These are phyloP conservation scores for Parnassius orleans DNA, from an alignment of 2,888 invertebrate species.

Conservation along the genomic window DNA sequence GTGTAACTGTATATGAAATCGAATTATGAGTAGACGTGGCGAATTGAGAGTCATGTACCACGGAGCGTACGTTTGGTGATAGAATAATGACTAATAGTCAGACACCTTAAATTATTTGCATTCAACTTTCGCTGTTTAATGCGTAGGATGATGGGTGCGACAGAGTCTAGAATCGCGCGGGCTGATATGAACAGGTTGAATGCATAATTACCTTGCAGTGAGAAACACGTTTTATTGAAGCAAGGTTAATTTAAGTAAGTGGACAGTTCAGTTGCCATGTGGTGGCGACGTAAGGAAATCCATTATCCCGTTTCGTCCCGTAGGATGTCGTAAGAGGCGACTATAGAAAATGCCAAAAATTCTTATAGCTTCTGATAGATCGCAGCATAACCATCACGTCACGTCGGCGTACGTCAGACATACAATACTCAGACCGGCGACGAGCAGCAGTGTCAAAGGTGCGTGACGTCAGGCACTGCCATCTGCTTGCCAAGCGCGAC, in stretches of 20 bases:
- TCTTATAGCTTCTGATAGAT: too few relatives aligned
- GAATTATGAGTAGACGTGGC: conserved; percentile 37
- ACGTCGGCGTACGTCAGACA: too few relatives aligned
- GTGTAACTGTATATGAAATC: conserved; percentile 46
- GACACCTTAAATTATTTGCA: conserved; percentile 44
- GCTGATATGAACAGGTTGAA: conserved; percentile 67
- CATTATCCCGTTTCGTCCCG: too few relatives aligned
- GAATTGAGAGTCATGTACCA: conserved; percentile 37
- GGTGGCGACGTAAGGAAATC: too few relatives aligned
- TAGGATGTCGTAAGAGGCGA: too few relatives aligned
- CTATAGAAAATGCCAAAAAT: too few relatives aligned
- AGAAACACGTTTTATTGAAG: conserved; percentile 13
- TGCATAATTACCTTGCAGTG: conserved; percentile 17
- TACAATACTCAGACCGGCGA: too few relatives aligned
- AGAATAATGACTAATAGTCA: conserved; percentile 43
- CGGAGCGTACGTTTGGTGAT: conserved; percentile 37
- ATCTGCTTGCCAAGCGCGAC: too few relatives aligned
- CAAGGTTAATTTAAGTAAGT: conserved; percentile 10
- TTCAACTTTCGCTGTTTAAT: conserved; percentile 43
- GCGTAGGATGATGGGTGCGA: conserved; percentile 56
- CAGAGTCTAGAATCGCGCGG: conserved; percentile 49
- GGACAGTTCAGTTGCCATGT: conserved; percentile 2
- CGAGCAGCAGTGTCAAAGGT: too few relatives aligned
- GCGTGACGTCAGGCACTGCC: too few relatives aligned
- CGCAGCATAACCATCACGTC: too few relatives aligned